phyloP scores from a whole-genome alignment of 2,888 invertebrate species.

The Erebia ligea region DNA sequence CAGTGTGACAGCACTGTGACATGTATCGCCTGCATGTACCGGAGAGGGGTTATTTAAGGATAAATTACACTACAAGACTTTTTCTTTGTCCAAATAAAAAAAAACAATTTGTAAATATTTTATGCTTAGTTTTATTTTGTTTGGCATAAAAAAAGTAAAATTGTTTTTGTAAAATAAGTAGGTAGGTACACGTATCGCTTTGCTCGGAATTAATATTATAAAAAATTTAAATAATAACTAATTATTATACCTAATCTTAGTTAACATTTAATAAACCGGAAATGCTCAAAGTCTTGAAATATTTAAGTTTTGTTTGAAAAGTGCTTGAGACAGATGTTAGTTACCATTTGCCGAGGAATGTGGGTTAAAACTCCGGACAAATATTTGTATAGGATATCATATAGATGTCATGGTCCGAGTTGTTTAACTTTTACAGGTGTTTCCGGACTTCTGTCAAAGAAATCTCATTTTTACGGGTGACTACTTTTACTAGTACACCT shows the following conservation, averaged over 20 bases:
- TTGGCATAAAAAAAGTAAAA: background rate
- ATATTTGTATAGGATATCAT: constrained; percentile 14
- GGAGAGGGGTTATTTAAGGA: constrained; percentile 50
- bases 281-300: background rate
- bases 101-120: no score
- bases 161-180: no score
- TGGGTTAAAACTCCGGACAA: constrained; percentile 8
- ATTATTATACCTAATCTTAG: no score
- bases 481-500: background rate
- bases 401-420: constrained; percentile 6
- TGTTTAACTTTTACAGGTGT: constrained; percentile 16
- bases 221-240: no score
- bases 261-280: background rate
- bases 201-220: no score
- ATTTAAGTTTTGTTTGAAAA: constrained; percentile 4
- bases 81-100: background rate
- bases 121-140: no score
- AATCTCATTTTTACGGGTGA: background rate
- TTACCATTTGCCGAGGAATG: constrained; percentile 9
- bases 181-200: no score
- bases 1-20: constrained; percentile 63
- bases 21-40: constrained; percentile 54
- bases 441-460: constrained; percentile 21
- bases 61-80: constrained; percentile 1
- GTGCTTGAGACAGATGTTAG: constrained; percentile 11